Base-by-base conservation (phyloP, 2,888 invertebrate genomes). In the Athetis lepigone region DNA sequence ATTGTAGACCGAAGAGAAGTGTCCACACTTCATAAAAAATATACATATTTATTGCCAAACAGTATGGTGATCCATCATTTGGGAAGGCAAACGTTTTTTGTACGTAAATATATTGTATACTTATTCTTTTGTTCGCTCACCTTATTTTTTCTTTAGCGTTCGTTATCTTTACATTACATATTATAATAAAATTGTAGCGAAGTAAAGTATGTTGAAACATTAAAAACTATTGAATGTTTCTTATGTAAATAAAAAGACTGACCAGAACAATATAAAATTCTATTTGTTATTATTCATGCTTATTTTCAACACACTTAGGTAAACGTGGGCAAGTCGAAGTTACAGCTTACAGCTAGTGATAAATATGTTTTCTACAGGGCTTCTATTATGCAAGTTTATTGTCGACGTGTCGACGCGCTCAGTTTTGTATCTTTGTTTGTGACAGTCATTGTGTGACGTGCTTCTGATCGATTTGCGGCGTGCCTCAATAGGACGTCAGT, bases 401-500 rank as follows among this genome's bases (percentile, higher is more conserved):
- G 49, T 54, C 67, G 51, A 27, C 46, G 40, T 55, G 61, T 64
- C 39, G 36, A 60, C 60, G 64, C 46, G 39, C 65, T 29, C 29
- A 70, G 55, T 63, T 75, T 59, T 36, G 52, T 57, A 65, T 65
- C 65, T 65, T 75, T 81, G 77, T 69, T 61, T 68, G 61, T 45
- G 63, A 56, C 52, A 57, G 73, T 82, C 75, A 79, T 83, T 85
- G 83, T 79, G 75, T 74, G 72, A 82, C 60, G 69, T 72, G 60
- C 45, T 63, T 58, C 78, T 83, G 85, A 88, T 88, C 83, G 88
- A 89, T 88, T 88, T 88, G 90, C 81, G 90, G 88, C 63, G 45
- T 73, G 70, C 82, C 82, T 83, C 85, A 82, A 84, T 77, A 64
- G 65, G 64, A 71, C 61, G 57, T 58, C 50, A 64, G 58, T 81